Evolutionary conservation across 1,140 invertebrate genomes (phyloP), one percentile per base, ranked within the genome.

Genomic region (Zophobas morio): DNA sequence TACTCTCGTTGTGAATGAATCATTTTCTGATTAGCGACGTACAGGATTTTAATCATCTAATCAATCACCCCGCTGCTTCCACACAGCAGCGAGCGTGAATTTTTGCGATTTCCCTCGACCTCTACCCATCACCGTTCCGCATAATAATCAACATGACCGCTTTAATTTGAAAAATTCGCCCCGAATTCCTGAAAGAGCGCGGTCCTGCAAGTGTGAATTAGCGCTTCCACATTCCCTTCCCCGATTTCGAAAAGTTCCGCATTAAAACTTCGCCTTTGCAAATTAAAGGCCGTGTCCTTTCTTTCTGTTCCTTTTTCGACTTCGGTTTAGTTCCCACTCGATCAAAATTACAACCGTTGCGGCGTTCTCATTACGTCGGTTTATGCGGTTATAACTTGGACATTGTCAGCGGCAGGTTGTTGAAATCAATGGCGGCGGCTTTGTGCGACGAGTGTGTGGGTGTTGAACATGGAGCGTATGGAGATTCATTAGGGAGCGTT

Each of bases 121-220:
- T 60, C 8, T 60, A 35, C 36, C 56, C 42, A 8, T 46, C 49
- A 20, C 4, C 49, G 49, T 2, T 2, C 3, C 6, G 49, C 6
- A 20, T 37, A 37, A 42, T 66, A 66, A 66, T 66, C 42, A 66
- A 40, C 60, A 36, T 2, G 60, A 36, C 37, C 60, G 60, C 37
- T 42, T 66, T 66, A 66, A 66, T 66, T 66, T 66, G 60, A 66
- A 66, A 66, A 66, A 66, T 42, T 66, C 37, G 8, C 56, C 1
- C 5, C 56, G 56, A 60, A 60, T 36, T 60, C 37, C 35, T 1
- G 5, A 56, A n/a, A 56, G 53, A 60, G 57, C 2, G 49, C 6
- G 3, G 6, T 46, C 49, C 54, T 56, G 37, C 60, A 66, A 42
- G 57, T 63, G 60, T 40, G 60, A 66, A 66, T 66, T 66, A 66